Conservation (phyloP, 1,140 invertebrate species). For the Cheumatopsyche charites region DNA sequence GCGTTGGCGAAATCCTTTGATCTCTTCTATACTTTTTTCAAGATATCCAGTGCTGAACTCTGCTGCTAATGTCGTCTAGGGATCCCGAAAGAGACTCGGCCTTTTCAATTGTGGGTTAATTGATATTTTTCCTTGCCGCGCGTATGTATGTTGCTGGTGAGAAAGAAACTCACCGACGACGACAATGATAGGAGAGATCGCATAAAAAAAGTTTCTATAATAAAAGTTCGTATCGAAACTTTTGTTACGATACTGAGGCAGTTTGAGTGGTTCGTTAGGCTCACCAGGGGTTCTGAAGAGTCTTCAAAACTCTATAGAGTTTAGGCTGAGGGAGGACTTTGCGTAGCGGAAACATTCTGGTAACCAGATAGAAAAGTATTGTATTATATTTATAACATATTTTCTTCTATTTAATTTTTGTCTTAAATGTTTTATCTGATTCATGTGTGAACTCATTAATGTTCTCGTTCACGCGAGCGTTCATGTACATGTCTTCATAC, state of each 20-base stretch:
- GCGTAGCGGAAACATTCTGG: background rate
- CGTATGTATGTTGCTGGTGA: no score
- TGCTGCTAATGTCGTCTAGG: no score
- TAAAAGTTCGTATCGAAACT: slow-evolving; percentile 29
- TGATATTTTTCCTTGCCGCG: no score
- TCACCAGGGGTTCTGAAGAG: background rate
- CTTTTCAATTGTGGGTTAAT: no score
- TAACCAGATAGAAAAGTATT: background rate
- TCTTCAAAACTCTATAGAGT: slow-evolving; percentile 8
- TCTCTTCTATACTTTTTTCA: background rate
- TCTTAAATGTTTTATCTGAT: no score
- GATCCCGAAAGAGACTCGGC: no score
- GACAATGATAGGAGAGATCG: no score
- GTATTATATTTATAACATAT: background rate
- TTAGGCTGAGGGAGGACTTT: background rate
- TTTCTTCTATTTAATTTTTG: no score
- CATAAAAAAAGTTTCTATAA: slow-evolving; percentile 22
- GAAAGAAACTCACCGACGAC: no score
- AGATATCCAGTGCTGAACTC: no score
- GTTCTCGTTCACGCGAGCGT: background rate
- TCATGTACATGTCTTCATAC: background rate
- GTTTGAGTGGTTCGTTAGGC: slow-evolving; percentile 28
- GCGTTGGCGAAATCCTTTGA: slow-evolving; percentile 12
- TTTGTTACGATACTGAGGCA: slow-evolving; percentile 11
- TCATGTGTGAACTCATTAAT: no score